Conservation (phyloP, 1,140 invertebrate genomes). For the Notospermus geniculatus region DNA sequence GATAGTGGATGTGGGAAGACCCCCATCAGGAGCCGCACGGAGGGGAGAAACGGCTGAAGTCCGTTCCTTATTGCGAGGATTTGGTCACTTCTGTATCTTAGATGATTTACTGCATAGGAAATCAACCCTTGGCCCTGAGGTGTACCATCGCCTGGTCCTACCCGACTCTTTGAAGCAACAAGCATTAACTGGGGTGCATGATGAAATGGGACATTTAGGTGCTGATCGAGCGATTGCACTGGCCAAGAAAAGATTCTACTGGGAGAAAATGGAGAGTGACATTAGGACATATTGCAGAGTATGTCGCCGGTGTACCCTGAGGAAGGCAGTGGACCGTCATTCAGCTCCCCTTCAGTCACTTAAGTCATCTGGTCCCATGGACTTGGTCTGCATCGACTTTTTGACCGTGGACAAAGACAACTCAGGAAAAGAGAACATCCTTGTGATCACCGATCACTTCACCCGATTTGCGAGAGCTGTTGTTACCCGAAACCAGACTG, state of each 20-base stretch:
- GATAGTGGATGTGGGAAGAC: too few relatives aligned
- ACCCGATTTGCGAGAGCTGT: conserved; percentile 19
- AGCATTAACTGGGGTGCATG: conserved; percentile 11
- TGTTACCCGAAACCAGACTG: conserved; percentile 15
- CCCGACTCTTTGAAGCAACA: neutral
- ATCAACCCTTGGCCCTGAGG: neutral
- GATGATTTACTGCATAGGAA: conserved; percentile 14
- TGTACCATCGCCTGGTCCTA: conserved; percentile 14
- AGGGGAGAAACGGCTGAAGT: too few relatives aligned
- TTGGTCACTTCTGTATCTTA: too few relatives aligned
- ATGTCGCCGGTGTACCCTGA: neutral
- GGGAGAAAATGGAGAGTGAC: conserved; percentile 10
- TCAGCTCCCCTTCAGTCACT: neutral
- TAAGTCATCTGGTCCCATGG: conserved; percentile 9
- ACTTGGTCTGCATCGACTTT: conserved; percentile 23
- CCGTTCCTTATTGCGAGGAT: too few relatives aligned
- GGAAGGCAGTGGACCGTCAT: neutral
- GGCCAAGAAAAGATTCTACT: conserved; percentile 18
- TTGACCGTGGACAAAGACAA: conserved; percentile 16
- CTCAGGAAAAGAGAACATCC: conserved; percentile 14
- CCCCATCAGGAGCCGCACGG: too few relatives aligned
- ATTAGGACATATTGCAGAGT: conserved; percentile 6
- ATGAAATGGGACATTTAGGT: conserved; percentile 18
- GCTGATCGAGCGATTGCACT: conserved; percentile 18
- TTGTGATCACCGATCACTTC: conserved; percentile 3